Percentiles rank a stretch among this genome's conserved stretches.
phyloP scores from a whole-genome alignment of 2,888 invertebrate species.

The Penaeus monodon region DNA sequence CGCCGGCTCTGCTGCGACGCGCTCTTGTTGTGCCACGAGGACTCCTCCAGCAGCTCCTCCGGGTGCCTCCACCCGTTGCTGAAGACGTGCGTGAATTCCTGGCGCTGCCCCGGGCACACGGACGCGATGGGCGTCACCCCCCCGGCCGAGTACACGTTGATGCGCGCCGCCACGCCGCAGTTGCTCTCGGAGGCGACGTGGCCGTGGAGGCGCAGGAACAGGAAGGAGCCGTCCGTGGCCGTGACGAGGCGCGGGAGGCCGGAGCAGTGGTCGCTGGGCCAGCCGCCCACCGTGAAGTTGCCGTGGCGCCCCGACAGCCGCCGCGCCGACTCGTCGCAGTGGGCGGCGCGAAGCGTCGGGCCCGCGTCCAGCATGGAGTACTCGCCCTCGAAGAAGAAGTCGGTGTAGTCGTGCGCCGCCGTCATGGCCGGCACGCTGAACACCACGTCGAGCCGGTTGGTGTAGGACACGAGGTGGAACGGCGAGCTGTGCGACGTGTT shows the following conservation, averaged over 20 bases:
- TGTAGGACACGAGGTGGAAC: slow-evolving; percentile 78
- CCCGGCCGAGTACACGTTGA: slow-evolving; percentile 58
- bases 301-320: slow-evolving; percentile 47
- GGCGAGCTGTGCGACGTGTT: slow-evolving; percentile 47
- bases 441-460: slow-evolving; percentile 79
- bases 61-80: slow-evolving; percentile 66
- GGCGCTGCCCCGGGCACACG: slow-evolving; percentile 52
- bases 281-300: slow-evolving; percentile 56
- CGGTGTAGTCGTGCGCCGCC: slow-evolving; percentile 83
- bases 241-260: slow-evolving; percentile 56
- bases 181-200: slow-evolving; percentile 43
- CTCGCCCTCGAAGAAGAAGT: slow-evolving; percentile 80
- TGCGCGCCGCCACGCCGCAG: slow-evolving; percentile 51
- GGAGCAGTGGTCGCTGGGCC: slow-evolving; percentile 42
- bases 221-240: slow-evolving; percentile 53
- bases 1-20: slow-evolving; percentile 1
- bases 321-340: slow-evolving; percentile 33
- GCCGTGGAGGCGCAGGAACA: slow-evolving; percentile 53
- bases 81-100: slow-evolving; percentile 47
- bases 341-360: not conserved
- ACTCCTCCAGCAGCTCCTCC: slow-evolving; percentile 67
- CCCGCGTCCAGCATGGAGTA: slow-evolving; percentile 68
- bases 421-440: slow-evolving; percentile 84
- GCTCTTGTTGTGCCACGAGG: slow-evolving; percentile 10
- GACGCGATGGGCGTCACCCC: slow-evolving; percentile 53